Base-by-base conservation (phyloP, 2,888 invertebrate genomes). In the Pelosia muscerda region DNA sequence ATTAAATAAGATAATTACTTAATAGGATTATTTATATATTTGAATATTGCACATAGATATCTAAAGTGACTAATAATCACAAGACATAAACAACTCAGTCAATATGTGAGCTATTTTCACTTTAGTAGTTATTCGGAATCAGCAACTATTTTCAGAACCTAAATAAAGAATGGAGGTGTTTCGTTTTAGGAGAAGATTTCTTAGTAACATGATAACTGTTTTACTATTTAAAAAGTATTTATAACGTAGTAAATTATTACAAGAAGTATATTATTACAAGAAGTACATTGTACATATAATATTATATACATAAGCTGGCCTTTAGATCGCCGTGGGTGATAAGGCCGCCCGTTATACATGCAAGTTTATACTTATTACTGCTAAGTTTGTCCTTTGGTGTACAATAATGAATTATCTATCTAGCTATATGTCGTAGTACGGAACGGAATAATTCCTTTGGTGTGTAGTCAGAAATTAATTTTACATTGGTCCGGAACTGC, bases 391-490 rank as follows among this genome's bases (percentile, higher is more conserved):
- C n/a, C n/a, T n/a, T n/a, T n/a, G n/a, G n/a, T n/a, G n/a, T n/a
- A n/a, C n/a, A n/a, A n/a, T n/a, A n/a, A n/a, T n/a, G n/a, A n/a
- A n/a, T n/a, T n/a, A n/a, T n/a, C n/a, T n/a, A n/a, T n/a, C n/a
- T n/a, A n/a, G n/a, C n/a, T n/a, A n/a, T n/a, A n/a, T 76, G 69
- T 64, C 57, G 65, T 63, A 74, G 56, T 70, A 71, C 68, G 63
- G 66, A 79, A 66, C 66, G 68, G 59, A 73, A 70, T 78, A 78
- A 79, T 77, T 70, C 69, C 70, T 63, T 26, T 73, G 65, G 69
- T 73, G 77, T 83, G 77, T 76, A 74, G 75, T 79, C 74, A 75
- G 79, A 88, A 88, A 89, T 90, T 88, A 88, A 89, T 89, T 87
- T 88, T 84, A 84, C 86, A 86, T 84, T 78, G 81, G 77, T 72